A percentile compares a stretch with the other conserved stretches of the same genome.
These are phyloP conservation scores for Silvanus unidentatus DNA, from an alignment of 2,888 invertebrate genomes.

Conservation along the genomic window DNA sequence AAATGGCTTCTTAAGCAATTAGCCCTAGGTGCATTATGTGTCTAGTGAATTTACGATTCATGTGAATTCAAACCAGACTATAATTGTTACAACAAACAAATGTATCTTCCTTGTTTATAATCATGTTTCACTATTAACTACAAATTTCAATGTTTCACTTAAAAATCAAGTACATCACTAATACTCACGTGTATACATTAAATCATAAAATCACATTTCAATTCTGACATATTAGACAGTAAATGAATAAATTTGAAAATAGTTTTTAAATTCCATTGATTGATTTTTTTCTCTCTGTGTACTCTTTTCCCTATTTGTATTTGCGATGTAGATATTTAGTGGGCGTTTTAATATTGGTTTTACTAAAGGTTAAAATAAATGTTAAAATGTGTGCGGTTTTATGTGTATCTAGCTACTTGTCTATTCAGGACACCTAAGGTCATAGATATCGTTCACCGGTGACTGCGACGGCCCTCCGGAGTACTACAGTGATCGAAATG, in stretches of 20 bases:
- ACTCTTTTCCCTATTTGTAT: too few relatives aligned
- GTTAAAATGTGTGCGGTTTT: constrained; percentile 11
- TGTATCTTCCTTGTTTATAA: constrained; percentile 4
- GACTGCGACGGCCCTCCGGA: constrained; percentile 46
- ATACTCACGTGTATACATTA: too few relatives aligned
- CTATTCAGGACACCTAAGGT: constrained; percentile 38
- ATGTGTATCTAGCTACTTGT: constrained; percentile 29
- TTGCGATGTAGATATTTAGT: too few relatives aligned
- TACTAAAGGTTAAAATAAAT: too few relatives aligned
- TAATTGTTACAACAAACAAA: constrained; percentile 20
- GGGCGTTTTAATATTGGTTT: too few relatives aligned
- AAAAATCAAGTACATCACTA: too few relatives aligned
- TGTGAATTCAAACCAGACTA: constrained; percentile 31
- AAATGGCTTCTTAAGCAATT: constrained; percentile 44
- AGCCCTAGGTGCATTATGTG: constrained; percentile 41
- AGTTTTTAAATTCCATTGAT: too few relatives aligned
- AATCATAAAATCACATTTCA: too few relatives aligned
- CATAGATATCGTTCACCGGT: constrained; percentile 44
- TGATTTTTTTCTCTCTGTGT: too few relatives aligned
- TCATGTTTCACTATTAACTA: constrained; percentile 2
- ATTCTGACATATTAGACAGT: too few relatives aligned
- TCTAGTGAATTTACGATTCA: constrained; percentile 37
- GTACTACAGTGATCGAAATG: constrained; percentile 48
- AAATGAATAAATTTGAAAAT: too few relatives aligned
- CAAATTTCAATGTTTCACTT: constrained; percentile 3